phyloP scores from a whole-genome alignment of 2,113 vertebrate genomes.

The Tupaia tana region DNA sequence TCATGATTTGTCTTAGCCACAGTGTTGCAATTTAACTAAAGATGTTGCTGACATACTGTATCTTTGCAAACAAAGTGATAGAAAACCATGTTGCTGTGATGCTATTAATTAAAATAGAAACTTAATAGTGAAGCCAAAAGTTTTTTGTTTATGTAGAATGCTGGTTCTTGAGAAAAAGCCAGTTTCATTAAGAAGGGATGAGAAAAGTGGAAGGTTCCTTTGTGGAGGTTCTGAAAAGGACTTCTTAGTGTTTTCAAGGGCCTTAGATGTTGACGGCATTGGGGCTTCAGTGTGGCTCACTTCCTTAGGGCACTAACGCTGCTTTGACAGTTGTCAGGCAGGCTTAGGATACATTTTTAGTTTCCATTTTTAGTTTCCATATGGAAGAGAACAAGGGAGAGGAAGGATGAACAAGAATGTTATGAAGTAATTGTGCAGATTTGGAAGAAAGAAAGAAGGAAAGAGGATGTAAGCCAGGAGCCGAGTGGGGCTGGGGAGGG shows the following conservation, averaged over 20 bases:
- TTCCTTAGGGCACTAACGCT: background rate
- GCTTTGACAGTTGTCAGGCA: slow-evolving; percentile 4
- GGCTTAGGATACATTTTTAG: slow-evolving; percentile 28
- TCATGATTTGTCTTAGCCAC: background rate
- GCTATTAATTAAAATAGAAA: slow-evolving; percentile 62
- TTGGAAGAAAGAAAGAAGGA: background rate
- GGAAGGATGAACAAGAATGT: background rate
- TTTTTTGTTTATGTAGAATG: slow-evolving; percentile 54
- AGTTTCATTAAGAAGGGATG: slow-evolving; percentile 58
- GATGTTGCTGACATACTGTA: background rate
- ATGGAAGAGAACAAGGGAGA: slow-evolving; percentile 48
- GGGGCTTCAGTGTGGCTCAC: slow-evolving; percentile 2
- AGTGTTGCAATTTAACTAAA: slow-evolving; percentile 14
- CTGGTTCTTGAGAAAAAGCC: slow-evolving; percentile 70
- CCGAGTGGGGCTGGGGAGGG: background rate
- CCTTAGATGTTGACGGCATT: background rate
- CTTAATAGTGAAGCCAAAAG: slow-evolving; percentile 38
- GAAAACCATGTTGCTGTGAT: slow-evolving; percentile 39
- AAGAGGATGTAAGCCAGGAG: background rate
- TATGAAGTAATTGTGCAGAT: too few species aligned
- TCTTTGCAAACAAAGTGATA: slow-evolving; percentile 46
- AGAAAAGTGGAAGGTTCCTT: slow-evolving; percentile 57
- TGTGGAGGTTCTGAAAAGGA: slow-evolving; percentile 63
- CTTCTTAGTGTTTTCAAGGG: slow-evolving; percentile 38
- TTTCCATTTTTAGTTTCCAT: slow-evolving; percentile 54